Percentiles rank a stretch among this genome's conserved stretches.
phyloP scores from a whole-genome alignment of 2,113 vertebrate species.

The Antennarius striatus region DNA sequence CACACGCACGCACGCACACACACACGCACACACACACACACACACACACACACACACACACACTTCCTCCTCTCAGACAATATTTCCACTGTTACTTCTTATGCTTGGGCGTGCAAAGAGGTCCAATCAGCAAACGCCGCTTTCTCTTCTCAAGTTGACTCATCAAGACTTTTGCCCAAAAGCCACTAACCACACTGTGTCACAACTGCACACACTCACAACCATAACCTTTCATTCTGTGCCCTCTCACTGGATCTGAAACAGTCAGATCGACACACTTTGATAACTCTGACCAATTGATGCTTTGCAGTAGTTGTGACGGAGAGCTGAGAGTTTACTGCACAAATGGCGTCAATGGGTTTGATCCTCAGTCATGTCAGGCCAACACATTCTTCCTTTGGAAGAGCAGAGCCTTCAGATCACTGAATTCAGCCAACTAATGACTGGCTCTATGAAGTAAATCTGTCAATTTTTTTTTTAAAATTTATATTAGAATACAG shows the following conservation, averaged over 20 bases:
- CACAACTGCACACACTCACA: slow-evolving; percentile 47
- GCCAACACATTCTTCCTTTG: too few species aligned
- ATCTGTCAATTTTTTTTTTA: too few species aligned
- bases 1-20: background rate
- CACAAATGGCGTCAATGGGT: too few species aligned
- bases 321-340: too few species aligned
- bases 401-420: too few species aligned
- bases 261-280: slow-evolving; percentile 15
- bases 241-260: slow-evolving; percentile 18
- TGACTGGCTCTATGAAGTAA: too few species aligned
- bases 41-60: background rate
- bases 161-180: slow-evolving; percentile 58
- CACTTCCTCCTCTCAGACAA: slow-evolving; percentile 4
- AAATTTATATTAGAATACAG: too few species aligned
- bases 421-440: too few species aligned
- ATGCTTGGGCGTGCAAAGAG: slow-evolving; percentile 23
- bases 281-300: slow-evolving; percentile 20
- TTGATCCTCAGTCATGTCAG: too few species aligned
- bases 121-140: slow-evolving; percentile 35
- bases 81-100: slow-evolving; percentile 70
- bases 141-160: slow-evolving; percentile 77
- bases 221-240: slow-evolving; percentile 62
- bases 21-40: background rate
- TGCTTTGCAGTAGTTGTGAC: background rate
- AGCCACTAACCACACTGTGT: slow-evolving; percentile 69